Base-by-base conservation (phyloP, 2,113 vertebrate species). In the Entelurus aequoreus region DNA sequence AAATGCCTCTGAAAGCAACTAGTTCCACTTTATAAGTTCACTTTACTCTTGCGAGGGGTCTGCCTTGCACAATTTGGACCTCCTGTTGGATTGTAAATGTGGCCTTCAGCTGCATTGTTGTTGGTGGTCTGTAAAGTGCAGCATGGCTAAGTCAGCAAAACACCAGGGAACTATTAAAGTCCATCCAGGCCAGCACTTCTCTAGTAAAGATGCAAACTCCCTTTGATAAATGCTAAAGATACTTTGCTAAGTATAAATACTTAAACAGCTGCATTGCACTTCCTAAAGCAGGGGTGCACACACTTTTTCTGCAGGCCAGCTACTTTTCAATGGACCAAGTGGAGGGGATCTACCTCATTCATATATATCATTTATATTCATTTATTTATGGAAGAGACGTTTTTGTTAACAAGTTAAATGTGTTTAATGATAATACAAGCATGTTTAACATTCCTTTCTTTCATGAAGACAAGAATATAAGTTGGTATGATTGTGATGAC, bases 101-200 rank as follows among this genome's bases (percentile, higher is more conserved):
- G 13, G 36, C 19, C 35, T 80, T 62, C 52, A 48, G 53, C 65
- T 62, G 35, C 38, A 7, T 60, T 65, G 72, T 70, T 65, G 56
- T 42, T 56, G 68, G 48, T 68, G 56, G 57, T 76, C 71, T 51
- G 68, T 79, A 76, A 72, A 83, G 66, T 60, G 79, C 71, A 72
- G 69, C 77, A 63, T 50, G n/a, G 68, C 52, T 5, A 54, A 69
- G 56, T 68, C 48, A 76, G 78, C 72, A 50, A 61, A 77, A 61
- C 83, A 82, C 68, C 54, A 6, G 63, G 79, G 77, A 82, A 72
- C 73, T 63, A 76, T 84, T 78, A 75, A 64, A 68, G 28, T 48
- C 74, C 81, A 83, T 78, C 50, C 52, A 63, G 74, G 55, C 72
- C 74, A 79, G 79, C 9, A 40, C 16, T 65, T 19, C 63, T 59